These are phyloP conservation scores for Monochamus alternatus DNA, from an alignment of 2,888 invertebrate species.

Conservation along the genomic window DNA sequence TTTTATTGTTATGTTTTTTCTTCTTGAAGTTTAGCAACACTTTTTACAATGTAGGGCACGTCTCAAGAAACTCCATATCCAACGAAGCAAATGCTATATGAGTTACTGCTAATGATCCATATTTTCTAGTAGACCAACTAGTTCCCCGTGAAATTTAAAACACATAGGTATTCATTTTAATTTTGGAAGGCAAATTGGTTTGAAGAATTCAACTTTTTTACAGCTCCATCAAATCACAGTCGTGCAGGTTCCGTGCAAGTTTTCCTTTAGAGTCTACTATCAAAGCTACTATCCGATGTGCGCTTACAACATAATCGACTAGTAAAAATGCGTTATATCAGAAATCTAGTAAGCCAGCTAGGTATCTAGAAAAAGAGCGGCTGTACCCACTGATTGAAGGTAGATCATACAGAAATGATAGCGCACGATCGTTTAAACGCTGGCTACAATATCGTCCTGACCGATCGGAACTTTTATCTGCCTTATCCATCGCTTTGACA, in stretches of 20 bases:
- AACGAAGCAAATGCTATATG: no score
- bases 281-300: conserved; percentile 1
- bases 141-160: no score
- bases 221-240: no score
- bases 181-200: no score
- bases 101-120: no score
- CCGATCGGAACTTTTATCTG: conserved; percentile 60
- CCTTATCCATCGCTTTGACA: conserved; percentile 60
- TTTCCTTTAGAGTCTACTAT: neutral
- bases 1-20: no score
- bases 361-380: conserved; percentile 30
- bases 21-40: no score
- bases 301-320: conserved; percentile 18
- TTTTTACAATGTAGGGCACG: no score
- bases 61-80: no score
- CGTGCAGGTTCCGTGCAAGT: neutral
- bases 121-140: no score
- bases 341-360: conserved; percentile 30
- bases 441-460: conserved; percentile 57
- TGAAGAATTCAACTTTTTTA: no score
- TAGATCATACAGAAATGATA: conserved; percentile 39
- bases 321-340: conserved; percentile 30
- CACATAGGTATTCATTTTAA: no score
- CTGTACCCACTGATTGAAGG: conserved; percentile 40
- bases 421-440: conserved; percentile 36